Evolutionary conservation across 2,113 vertebrate genomes (phyloP), one percentile per base, ranked within the genome.

Genomic region (Helogale parvula): DNA sequence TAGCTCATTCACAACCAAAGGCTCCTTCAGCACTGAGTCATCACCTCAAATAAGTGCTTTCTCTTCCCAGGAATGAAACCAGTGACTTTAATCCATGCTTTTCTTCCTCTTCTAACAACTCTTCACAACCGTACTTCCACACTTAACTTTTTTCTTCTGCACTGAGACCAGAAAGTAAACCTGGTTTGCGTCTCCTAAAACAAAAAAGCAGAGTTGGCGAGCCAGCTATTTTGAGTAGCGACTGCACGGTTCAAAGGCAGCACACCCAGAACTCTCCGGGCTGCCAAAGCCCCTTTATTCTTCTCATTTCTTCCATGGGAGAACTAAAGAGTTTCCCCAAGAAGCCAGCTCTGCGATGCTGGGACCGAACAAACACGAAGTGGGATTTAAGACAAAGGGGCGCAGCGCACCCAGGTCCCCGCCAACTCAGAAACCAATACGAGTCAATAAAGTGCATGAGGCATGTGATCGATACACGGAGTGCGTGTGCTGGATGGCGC

Each of bases 21-120:
- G 76, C 83, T 94, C 83, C 88, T 96, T 96, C 15, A 72, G 63
- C 16, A 79, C 96, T 97, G 97, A 98, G 95, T 98, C 97, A 97
- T 90, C 96, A 93, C 4, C 12, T 57, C 91, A 88, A 92, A 96
- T 93, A 97, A 98, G 94, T 96, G 98, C 98, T 38, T 90, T 57
- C 52, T 96, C 17, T 84, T 68, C 66, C 31, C 76, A 23, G 90
- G 98, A 97, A 98, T 69, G 47, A 97, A 93, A 98, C 90, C 68
- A 35, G 33, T 86, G 84, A 91, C 81, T 89, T 96, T 8, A 87
- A 97, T 76, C 31, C 89, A 88, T 29, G 50, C 45, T 93, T 98
- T 98, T 96, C 83, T 97, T 77, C 96, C 97, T 94, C 68, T 95
- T 97, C 79, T 76, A 93, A 97, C 86, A 95, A 88, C 60, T 91